These are phyloP conservation scores for Emberiza fucata DNA, from an alignment of 2,113 vertebrate genomes.

Conservation along the genomic window DNA sequence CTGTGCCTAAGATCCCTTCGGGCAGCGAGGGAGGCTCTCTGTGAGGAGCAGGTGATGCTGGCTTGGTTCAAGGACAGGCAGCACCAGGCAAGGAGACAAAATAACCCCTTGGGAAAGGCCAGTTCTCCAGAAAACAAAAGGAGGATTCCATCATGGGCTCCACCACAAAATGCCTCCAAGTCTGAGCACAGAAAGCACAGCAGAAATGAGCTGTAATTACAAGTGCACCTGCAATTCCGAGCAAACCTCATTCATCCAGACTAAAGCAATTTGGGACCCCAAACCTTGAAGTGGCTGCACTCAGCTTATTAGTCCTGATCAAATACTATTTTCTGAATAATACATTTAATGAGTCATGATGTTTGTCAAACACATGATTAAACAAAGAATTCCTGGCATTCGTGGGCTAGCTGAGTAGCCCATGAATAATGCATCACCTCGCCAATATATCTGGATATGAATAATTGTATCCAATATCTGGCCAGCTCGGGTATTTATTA, in stretches of 20 bases:
- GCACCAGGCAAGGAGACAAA: neutral
- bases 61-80: neutral
- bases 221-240: neutral
- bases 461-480: conserved; percentile 24
- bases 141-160: neutral
- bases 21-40: neutral
- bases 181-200: neutral
- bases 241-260: neutral
- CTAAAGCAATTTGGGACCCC: neutral
- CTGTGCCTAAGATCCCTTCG: neutral
- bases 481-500: conserved; percentile 11
- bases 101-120: neutral
- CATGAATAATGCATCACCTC: conserved; percentile 51
- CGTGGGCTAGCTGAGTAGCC: neutral
- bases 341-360: conserved; percentile 42
- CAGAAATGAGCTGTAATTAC: neutral
- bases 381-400: conserved; percentile 59
- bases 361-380: conserved; percentile 66
- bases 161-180: neutral
- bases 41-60: neutral
- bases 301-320: neutral
- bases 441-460: conserved; percentile 12
- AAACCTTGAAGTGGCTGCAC: neutral
- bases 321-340: conserved; percentile 51
- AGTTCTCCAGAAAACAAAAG: neutral